Conservation (phyloP, 2,888 invertebrate species). For the Oscheius myriophilus region DNA sequence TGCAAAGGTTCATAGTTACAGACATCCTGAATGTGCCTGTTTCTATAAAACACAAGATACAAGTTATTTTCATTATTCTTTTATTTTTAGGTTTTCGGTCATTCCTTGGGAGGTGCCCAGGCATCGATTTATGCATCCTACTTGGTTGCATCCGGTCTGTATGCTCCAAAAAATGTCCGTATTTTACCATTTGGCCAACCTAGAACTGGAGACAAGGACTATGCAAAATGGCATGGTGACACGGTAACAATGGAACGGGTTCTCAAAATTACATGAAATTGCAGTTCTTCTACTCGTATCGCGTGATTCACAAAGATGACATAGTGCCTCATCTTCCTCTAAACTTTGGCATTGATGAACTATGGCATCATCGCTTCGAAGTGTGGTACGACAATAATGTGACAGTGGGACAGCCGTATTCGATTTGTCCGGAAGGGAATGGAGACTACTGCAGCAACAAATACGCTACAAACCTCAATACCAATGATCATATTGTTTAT, state of each 20-base stretch:
- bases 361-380: slow-evolving; percentile 19
- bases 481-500: no score
- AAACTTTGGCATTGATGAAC: slow-evolving; percentile 5
- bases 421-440: slow-evolving; percentile 7
- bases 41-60: no score
- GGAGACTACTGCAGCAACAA: slow-evolving; percentile 21
- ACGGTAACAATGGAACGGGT: neutral
- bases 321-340: slow-evolving; percentile 14
- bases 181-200: slow-evolving; percentile 56
- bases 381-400: slow-evolving; percentile 24
- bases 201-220: slow-evolving; percentile 47
- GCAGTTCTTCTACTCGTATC: slow-evolving; percentile 20
- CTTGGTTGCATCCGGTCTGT: slow-evolving; percentile 34
- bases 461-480: neutral
- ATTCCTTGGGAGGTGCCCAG: slow-evolving; percentile 52
- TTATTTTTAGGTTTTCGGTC: slow-evolving; percentile 31
- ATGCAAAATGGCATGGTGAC: slow-evolving; percentile 36
- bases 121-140: slow-evolving; percentile 46
- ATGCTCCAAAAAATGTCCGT: slow-evolving; percentile 35
- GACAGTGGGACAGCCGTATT: slow-evolving; percentile 4
- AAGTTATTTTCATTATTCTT: no score
- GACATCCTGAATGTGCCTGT: no score
- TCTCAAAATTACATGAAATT: neutral
- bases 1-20: no score
- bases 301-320: slow-evolving; percentile 8